Evolutionary conservation across 2,113 vertebrate species (phyloP).

Genomic region (Diglossa brunneiventris): DNA sequence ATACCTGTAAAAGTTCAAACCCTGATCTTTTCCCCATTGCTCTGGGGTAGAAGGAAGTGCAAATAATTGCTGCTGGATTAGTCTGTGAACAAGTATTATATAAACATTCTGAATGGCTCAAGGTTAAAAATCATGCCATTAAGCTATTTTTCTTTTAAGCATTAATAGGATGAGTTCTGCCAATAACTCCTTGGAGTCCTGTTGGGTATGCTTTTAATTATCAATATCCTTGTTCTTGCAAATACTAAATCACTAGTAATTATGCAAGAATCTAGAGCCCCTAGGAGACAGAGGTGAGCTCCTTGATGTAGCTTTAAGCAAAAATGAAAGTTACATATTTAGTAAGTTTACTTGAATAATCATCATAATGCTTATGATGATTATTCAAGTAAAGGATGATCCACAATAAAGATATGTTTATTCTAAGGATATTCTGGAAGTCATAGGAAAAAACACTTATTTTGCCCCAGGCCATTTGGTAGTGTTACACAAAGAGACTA

Average conservation of each 20-base stretch:
- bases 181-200: neutral
- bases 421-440: neutral
- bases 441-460: neutral
- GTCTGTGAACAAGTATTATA: neutral
- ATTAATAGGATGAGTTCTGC: neutral
- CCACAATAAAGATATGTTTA: neutral
- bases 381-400: neutral
- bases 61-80: neutral
- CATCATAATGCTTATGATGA: neutral
- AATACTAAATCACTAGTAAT: neutral
- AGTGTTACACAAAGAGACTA: neutral
- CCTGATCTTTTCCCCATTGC: neutral
- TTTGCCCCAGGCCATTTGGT: neutral
- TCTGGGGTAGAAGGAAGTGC: neutral
- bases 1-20: neutral
- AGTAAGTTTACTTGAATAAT: neutral
- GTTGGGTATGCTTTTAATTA: neutral
- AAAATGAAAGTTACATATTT: neutral
- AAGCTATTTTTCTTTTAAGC: neutral
- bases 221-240: conserved; percentile 1
- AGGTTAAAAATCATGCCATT: neutral
- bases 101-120: neutral
- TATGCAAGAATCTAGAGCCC: neutral
- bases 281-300: neutral
- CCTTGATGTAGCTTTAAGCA: neutral